These are phyloP conservation scores for Saccopteryx leptura DNA, from an alignment of 2,113 vertebrate genomes.

Conservation along the genomic window DNA sequence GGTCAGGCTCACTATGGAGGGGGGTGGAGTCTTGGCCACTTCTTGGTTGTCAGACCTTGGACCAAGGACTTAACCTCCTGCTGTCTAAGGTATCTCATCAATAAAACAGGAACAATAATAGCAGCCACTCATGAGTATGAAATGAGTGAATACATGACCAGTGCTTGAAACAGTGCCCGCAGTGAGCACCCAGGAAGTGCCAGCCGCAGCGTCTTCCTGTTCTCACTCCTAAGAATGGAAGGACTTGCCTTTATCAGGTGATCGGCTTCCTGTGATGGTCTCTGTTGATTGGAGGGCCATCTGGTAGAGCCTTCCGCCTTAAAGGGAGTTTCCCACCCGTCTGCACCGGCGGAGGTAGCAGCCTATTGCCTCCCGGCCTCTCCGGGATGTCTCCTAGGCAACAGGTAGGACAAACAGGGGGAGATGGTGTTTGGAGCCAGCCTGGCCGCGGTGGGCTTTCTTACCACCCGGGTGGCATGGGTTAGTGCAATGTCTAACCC, in stretches of 20 bases:
- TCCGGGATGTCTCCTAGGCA: neutral
- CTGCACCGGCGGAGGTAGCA: neutral
- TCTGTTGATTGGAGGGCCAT: neutral
- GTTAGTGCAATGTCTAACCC: neutral
- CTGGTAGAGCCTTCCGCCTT: neutral
- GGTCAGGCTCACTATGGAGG: neutral
- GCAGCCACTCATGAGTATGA: neutral
- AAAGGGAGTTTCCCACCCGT: neutral
- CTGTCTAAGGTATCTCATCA: neutral
- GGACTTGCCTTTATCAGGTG: neutral
- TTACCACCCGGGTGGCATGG: neutral
- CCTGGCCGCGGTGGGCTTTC: accelerated
- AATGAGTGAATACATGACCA: neutral
- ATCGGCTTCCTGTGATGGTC: neutral
- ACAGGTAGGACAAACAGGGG: neutral
- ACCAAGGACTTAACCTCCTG: neutral
- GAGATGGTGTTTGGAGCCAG: no score
- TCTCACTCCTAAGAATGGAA: accelerated
- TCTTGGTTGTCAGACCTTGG: neutral
- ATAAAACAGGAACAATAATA: neutral
- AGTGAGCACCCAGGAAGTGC: neutral
- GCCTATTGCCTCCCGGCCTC: neutral
- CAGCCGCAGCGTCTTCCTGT: no score
- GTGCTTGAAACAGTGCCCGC: neutral
- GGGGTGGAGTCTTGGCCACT: neutral